Evolutionary conservation across 2,113 vertebrate species (phyloP).

Genomic region (Cyphomyrus plagiostoma): DNA sequence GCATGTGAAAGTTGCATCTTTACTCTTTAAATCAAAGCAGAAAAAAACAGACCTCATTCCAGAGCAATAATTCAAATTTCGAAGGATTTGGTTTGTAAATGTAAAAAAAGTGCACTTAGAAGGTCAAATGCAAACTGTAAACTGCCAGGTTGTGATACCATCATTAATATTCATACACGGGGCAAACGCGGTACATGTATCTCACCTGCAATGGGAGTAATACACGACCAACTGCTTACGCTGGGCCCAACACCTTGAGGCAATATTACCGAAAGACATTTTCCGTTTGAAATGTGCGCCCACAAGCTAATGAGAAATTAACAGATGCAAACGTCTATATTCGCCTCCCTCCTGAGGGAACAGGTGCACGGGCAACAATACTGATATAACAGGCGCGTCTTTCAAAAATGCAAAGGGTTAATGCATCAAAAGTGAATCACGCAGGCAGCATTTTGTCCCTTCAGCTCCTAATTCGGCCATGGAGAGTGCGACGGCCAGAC

Average conservation of each 20-base stretch:
- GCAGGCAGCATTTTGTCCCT: conserved; percentile 39
- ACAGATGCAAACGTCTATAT: conserved; percentile 66
- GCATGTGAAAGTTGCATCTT: neutral
- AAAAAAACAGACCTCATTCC: neutral
- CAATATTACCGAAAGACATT: conserved; percentile 23
- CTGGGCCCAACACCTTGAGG: conserved; percentile 28
- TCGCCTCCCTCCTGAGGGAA: conserved; percentile 43
- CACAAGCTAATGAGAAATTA: conserved; percentile 66
- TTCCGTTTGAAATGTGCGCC: conserved; percentile 41
- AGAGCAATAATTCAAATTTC: neutral
- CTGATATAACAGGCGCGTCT: conserved; percentile 44
- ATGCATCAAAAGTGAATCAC: conserved; percentile 44
- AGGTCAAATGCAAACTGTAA: conserved; percentile 38
- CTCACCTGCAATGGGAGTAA: conserved; percentile 21
- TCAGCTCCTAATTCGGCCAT: conserved; percentile 34
- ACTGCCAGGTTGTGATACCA: neutral
- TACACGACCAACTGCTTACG: conserved; percentile 20
- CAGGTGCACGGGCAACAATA: conserved; percentile 63
- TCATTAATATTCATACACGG: conserved; percentile 35
- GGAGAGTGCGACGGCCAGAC: conserved; percentile 42
- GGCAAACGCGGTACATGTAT: conserved; percentile 27
- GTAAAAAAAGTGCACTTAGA: conserved; percentile 16
- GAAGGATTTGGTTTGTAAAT: neutral
- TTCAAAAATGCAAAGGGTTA: conserved; percentile 40
- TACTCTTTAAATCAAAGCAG: neutral